Percentiles rank a stretch among this genome's conserved stretches.
phyloP scores from a whole-genome alignment of 2,888 invertebrate genomes.

The Drosophila ezoana region DNA sequence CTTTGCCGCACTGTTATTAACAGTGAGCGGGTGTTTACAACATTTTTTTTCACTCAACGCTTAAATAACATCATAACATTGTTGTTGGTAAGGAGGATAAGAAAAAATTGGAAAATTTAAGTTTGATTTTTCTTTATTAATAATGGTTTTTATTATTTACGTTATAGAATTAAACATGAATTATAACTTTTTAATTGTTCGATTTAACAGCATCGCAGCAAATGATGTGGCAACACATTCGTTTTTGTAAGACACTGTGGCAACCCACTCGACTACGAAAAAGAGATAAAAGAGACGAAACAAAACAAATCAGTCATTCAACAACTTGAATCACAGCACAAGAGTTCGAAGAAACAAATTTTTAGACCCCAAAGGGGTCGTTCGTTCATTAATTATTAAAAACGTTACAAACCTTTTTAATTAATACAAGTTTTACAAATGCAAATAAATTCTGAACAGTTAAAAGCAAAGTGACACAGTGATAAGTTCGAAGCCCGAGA shows the following conservation, averaged over 20 bases:
- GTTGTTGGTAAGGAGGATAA: no score
- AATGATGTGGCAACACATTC: constrained; percentile 9
- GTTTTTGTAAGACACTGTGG: constrained; percentile 20
- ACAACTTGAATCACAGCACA: constrained; percentile 52
- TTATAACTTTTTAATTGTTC: neutral
- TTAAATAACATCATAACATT: neutral
- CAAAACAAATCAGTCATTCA: constrained; percentile 58
- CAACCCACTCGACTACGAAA: constrained; percentile 37
- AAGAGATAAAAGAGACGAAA: constrained; percentile 51
- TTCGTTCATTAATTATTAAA: constrained; percentile 17
- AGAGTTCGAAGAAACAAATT: constrained; percentile 35
- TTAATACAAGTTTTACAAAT: constrained; percentile 18
- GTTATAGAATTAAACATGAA: neutral
- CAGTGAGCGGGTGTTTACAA: constrained; percentile 15
- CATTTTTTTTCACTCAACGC: neutral
- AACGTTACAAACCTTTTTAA: constrained; percentile 12
- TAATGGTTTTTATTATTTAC: neutral
- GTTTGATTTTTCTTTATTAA: neutral
- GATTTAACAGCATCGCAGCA: neutral
- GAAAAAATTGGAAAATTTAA: no score
- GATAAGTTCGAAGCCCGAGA: constrained; percentile 37
- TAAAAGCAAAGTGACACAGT: constrained; percentile 30
- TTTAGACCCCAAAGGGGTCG: constrained; percentile 38
- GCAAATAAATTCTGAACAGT: constrained; percentile 11
- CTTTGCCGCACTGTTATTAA: constrained; percentile 7